Evolutionary conservation across 2,797 vertebrate genomes (phyloP), one percentile per base, ranked within the genome.

Genomic region (Tenualosa thibaudeaui): DNA sequence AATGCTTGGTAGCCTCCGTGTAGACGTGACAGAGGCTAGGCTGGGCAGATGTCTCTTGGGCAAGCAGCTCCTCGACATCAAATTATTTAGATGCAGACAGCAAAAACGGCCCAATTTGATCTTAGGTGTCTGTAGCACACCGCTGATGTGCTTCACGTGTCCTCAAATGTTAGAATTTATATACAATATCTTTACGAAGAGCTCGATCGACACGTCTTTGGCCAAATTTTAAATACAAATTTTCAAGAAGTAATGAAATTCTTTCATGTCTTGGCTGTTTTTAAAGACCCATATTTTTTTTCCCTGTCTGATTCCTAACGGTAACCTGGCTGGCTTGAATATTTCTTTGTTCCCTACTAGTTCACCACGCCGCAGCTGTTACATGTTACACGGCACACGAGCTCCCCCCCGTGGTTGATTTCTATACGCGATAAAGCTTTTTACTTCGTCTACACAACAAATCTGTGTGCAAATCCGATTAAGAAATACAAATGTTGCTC

Each of bases 271-370:
- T 12, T 51, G 50, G 12, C 10, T 51, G 5, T 9, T 12, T 51
- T 46, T 46, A 46, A 46, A 46, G 31, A 5, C 13, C 12, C 68
- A 40, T 40, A 37, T 31, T 75, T 75, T 31, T 75, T 75, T 75
- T 43, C 13, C 12, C 31, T 31, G 17, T 40, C 19, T 40, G 71
- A 46, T 19, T 43, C 71, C 71, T 78, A 43, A 78, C 40, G 71
- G 40, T 78, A 78, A 78, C 71, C 71, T 46, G 37, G 37, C 71
- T 78, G 40, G 71, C 40, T 78, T 46, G 40, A 78, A 43, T 46
- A 91, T 93, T 94, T 91, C 93, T 96, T 95, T 96, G 95, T 96
- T 96, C 91, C 68, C 53, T 53, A 53, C 68, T 82, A 31, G 40
- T 78, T 43, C 71, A 78, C 83, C 81, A 56, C 71, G 49, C 40